A percentile compares a stretch with the other conserved stretches of the same genome.
Evolutionary conservation across 2,888 invertebrate species (phyloP).

Genomic region (Spodoptera littoralis): DNA sequence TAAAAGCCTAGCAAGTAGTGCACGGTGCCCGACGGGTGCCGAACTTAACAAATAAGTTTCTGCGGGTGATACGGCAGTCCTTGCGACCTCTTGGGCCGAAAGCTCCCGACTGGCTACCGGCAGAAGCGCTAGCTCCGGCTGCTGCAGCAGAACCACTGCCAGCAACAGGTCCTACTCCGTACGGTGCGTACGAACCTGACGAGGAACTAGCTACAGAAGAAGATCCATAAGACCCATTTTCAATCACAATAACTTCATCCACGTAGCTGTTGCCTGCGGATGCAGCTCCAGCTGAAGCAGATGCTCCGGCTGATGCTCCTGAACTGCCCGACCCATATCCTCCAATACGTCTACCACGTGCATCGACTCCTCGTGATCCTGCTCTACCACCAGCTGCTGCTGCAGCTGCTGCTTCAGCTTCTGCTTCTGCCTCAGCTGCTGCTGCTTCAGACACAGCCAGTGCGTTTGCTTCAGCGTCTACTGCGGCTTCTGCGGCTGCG

Average conservation of each 20-base stretch:
- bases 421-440: not conserved
- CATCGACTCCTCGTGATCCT: not conserved
- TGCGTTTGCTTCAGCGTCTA: not conserved
- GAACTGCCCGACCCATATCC: not conserved
- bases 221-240: not conserved
- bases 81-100: slow-evolving; percentile 63
- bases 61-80: slow-evolving; percentile 71
- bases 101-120: not conserved
- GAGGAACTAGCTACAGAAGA: not conserved
- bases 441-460: not conserved
- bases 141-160: slow-evolving; percentile 8
- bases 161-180: not conserved
- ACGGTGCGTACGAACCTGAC: slow-evolving; percentile 7
- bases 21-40: slow-evolving; percentile 67
- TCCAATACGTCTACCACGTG: too few species aligned
- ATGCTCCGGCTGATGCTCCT: not conserved
- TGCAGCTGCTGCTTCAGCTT: not conserved
- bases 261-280: too few species aligned
- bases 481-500: not conserved
- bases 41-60: slow-evolving; percentile 70
- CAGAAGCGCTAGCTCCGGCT: not conserved
- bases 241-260: slow-evolving; percentile 9
- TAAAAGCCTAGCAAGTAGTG: slow-evolving; percentile 67
- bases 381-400: too few species aligned
- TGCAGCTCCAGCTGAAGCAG: not conserved